Evolutionary conservation across 2,797 vertebrate genomes (phyloP), one percentile per base, ranked within the genome.

Genomic region (Gallirallus australis): DNA sequence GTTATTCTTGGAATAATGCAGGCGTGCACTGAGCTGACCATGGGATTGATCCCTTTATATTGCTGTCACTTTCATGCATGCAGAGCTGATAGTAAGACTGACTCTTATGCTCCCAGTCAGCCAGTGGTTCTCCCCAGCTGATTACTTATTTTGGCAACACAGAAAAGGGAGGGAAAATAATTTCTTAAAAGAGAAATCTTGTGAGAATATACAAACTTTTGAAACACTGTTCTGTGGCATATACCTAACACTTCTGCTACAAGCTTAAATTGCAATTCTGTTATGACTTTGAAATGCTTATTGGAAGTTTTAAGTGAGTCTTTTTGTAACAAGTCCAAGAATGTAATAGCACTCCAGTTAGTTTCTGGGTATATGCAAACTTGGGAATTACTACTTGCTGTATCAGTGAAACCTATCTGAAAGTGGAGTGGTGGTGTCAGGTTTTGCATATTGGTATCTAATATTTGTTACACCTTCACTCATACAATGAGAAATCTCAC

Each of bases 1-100:
- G 28, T 76, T 95, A 24, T 87, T 92, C 54, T 85, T 88, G 56
- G 66, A 60, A 92, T 91, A 89, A 82, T 12, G 40, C 42, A 68
- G 52, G 33, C 0, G 0, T 65, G 42, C 39, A 56, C 2, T 2
- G 47, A 81, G 63, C 61, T 90, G 54, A 42, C 39, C 82, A 60
- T 63, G 48, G 78, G 37, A 81, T 35, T 75, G 82, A 86, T 94
- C 61, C 64, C 4, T 19, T 91, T 93, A 35, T 19, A 42, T 70
- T 82, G 86, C 90, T 89, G 91, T 89, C 57, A 82, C 57, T 89
- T 93, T 12, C 33, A 9, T 40, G 30, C 30, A 2, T 31, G 24
- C 45, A 60, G 75, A 87, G 39, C 42, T 90, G 69, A n/a, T 57
- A 66, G 37, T 61, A 72, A 69, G 35, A 54, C 59, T 28, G 25